Base-by-base conservation (phyloP, 1,140 invertebrate species). In the Coenobita brevimanus region DNA sequence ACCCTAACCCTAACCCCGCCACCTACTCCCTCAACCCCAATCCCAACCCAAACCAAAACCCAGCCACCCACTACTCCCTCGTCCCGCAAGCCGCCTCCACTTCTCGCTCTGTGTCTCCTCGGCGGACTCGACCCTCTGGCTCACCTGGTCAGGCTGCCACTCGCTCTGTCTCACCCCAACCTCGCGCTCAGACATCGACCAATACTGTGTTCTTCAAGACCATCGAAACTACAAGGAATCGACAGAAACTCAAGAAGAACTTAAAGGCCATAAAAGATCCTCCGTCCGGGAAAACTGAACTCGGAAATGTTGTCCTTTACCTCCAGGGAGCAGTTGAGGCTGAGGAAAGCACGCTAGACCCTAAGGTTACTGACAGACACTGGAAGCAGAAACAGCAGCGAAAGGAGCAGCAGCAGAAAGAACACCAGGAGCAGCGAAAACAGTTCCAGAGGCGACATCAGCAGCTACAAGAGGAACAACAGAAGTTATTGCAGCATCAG, bases 171-270 rank as follows among this genome's bases (percentile, higher is more conserved):
- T 85, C 73, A 17, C 82, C 82, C n/a, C 71, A 85, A 46, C 73
- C 54, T 43, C 82, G 71, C n/a, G 43, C 71, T 24, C 43, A 85
- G n/a, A 21, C 36, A 13, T 54, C 71, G 57, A 64, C 33, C 24
- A 36, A 71, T 3, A 76, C 69, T 21, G 82, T 85, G 21, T 85
- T 85, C 57, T 85, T 85, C n/a, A 85, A 85, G 3, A 85, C 82
- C 13, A 85, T 85, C n/a, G 4, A 85, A n/a, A 54, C 30, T 4
- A 33, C 69, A 36, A 85, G 71, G 33, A 62, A 85, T 4, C 75
- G 82, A n/a, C 71, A 85, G 13, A 76, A 64, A 30, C 17, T 76
- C 1, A 13, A 69, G 21, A 46, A 67, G 3, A 64, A 24, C 30
- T 36, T 41, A 3, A 82, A 62, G 33, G n/a, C 62, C n/a, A 17